phyloP scores from a whole-genome alignment of 2,888 invertebrate genomes.

The Eupithecia insigniata region DNA sequence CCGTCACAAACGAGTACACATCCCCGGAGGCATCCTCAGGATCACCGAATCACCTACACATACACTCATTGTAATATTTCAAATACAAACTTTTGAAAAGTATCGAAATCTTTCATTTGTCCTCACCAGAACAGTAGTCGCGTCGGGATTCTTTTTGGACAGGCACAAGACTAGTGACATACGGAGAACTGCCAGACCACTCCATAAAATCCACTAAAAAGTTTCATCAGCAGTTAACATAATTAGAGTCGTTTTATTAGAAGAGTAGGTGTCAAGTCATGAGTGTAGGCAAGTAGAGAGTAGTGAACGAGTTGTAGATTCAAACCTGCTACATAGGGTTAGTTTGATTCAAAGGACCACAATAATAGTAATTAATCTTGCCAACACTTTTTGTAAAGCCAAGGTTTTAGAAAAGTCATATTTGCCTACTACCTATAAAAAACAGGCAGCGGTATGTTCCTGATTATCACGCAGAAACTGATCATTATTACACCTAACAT shows the following conservation, averaged over 20 bases:
- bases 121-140: not conserved
- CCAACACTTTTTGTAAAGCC: not conserved
- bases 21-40: not conserved
- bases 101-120: not conserved
- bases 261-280: not conserved
- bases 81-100: not conserved
- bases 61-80: not conserved
- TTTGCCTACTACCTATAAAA: not conserved
- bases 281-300: not conserved
- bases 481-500: too few species aligned
- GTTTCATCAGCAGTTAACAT: not conserved
- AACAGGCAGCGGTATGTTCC: too few species aligned
- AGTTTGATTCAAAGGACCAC: not conserved
- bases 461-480: too few species aligned
- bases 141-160: not conserved
- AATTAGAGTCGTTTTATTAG: not conserved
- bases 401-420: not conserved
- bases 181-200: not conserved
- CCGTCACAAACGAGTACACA: not conserved
- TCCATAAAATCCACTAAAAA: not conserved
- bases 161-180: not conserved
- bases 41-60: not conserved
- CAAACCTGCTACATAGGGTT: too few species aligned
- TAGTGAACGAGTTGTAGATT: not conserved
- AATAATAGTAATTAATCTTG: not conserved